Evolutionary conservation across 2,113 vertebrate species (phyloP).

Genomic region (Lycaon pictus): DNA sequence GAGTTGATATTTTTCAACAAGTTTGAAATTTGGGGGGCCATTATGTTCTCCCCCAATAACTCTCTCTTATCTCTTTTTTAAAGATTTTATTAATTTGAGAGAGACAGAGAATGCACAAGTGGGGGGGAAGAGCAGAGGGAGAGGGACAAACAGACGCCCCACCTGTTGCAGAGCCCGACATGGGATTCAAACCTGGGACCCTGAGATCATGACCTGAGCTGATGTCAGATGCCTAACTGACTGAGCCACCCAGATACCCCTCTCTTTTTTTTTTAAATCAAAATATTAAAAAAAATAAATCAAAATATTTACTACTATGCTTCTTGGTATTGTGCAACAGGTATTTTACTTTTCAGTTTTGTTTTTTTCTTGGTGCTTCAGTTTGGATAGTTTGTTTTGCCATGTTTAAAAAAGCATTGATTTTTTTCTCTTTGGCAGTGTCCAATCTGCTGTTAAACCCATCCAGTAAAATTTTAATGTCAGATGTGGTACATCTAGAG

Average conservation of each 20-base stretch:
- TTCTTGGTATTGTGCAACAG: not conserved
- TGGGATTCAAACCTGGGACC: not conserved
- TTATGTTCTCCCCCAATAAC: too few relatives aligned
- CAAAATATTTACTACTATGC: not conserved
- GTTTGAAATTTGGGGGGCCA: too few relatives aligned
- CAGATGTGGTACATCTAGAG: not conserved
- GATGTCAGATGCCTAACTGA: not conserved
- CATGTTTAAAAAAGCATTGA: not conserved
- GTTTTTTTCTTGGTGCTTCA: not conserved
- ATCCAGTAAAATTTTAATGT: not conserved
- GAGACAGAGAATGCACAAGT: too few relatives aligned
- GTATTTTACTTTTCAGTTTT: not conserved
- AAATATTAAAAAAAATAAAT: not conserved
- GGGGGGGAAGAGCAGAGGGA: too few relatives aligned
- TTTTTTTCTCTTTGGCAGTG: not conserved
- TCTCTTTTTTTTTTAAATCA: not conserved
- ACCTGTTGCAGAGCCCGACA: too few relatives aligned
- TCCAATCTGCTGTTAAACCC: not conserved
- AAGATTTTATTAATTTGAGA: too few relatives aligned
- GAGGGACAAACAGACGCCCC: too few relatives aligned
- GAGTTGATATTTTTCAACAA: too few relatives aligned
- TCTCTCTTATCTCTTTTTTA: too few relatives aligned
- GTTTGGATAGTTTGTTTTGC: not conserved
- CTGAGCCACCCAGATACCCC: not conserved
- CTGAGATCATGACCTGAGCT: not conserved